phyloP scores from a whole-genome alignment of 2,888 invertebrate species.

The Anorthoa munda region DNA sequence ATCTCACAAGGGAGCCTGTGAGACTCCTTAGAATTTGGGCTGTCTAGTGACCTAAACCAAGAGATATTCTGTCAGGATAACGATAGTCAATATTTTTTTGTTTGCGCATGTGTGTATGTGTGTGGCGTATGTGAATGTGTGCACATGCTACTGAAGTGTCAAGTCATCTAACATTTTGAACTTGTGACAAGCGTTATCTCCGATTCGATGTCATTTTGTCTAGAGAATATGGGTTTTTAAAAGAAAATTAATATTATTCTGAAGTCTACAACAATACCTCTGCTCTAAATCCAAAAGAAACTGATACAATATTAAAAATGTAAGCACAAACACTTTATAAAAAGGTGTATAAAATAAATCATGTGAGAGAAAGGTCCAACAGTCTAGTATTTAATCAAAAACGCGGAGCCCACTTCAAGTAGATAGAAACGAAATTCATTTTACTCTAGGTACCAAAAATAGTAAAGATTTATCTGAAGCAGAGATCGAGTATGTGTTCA shows the following conservation, averaged over 20 bases:
- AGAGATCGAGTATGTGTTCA: constrained; percentile 27
- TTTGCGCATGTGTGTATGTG: too few relatives aligned
- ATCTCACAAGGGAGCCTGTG: not conserved
- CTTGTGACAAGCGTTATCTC: too few relatives aligned
- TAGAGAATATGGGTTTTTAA: not conserved
- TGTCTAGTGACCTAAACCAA: too few relatives aligned
- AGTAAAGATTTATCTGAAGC: constrained; percentile 35
- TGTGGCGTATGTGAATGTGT: too few relatives aligned
- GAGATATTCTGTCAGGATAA: too few relatives aligned
- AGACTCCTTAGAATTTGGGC: too few relatives aligned
- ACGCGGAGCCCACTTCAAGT: constrained; percentile 17
- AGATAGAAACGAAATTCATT: constrained; percentile 46
- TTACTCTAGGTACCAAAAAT: constrained; percentile 29
- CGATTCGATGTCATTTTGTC: not conserved
- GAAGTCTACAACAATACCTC: not conserved
- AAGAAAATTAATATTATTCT: not conserved
- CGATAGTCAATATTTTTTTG: too few relatives aligned
- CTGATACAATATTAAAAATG: not conserved
- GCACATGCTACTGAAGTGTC: too few relatives aligned
- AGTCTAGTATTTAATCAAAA: constrained; percentile 42
- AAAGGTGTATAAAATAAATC: constrained; percentile 19
- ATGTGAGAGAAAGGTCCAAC: constrained; percentile 12
- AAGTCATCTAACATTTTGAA: too few relatives aligned
- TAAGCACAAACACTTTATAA: not conserved
- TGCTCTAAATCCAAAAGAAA: not conserved